Evolutionary conservation across 1,140 invertebrate genomes (phyloP).

Genomic region (Dolichoris vasculosae): DNA sequence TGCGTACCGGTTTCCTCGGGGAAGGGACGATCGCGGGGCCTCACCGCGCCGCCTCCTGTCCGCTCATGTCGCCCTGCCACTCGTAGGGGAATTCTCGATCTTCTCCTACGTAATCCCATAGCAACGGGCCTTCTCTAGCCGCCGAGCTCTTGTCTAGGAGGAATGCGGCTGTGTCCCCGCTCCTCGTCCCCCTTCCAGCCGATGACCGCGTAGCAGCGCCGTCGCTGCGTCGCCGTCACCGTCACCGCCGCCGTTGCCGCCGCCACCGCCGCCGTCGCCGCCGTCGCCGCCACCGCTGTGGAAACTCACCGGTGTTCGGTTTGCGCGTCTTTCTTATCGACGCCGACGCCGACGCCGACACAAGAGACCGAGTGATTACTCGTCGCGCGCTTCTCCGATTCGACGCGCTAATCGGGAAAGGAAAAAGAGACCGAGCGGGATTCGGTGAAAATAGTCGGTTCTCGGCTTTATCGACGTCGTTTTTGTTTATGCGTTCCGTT

Average conservation of each 20-base stretch:
- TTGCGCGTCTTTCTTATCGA: not conserved
- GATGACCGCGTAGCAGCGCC: too few relatives aligned
- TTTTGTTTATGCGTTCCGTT: not conserved
- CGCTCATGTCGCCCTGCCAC: slow-evolving; percentile 36
- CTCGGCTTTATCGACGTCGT: too few relatives aligned
- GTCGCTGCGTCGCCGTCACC: not conserved
- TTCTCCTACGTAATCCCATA: slow-evolving; percentile 55
- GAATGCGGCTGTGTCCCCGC: slow-evolving; percentile 26
- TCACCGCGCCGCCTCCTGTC: not conserved
- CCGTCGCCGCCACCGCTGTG: too few relatives aligned
- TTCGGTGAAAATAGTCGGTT: too few relatives aligned
- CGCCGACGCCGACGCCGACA: not conserved
- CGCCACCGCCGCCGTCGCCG: not conserved
- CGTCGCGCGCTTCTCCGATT: not conserved
- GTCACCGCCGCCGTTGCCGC: not conserved
- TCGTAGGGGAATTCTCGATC: slow-evolving; percentile 53
- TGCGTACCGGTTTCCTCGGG: slow-evolving; percentile 19
- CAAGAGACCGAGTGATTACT: too few relatives aligned
- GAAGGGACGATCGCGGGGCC: slow-evolving; percentile 19
- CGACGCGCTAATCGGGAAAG: not conserved
- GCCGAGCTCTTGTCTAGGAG: slow-evolving; percentile 40
- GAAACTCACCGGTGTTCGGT: not conserved
- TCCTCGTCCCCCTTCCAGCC: not conserved
- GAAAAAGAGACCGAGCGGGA: not conserved
- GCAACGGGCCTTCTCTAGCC: slow-evolving; percentile 49